Evolutionary conservation across 2,113 vertebrate genomes (phyloP), one percentile per base, ranked within the genome.

Genomic region (Sapayoa aenigma): DNA sequence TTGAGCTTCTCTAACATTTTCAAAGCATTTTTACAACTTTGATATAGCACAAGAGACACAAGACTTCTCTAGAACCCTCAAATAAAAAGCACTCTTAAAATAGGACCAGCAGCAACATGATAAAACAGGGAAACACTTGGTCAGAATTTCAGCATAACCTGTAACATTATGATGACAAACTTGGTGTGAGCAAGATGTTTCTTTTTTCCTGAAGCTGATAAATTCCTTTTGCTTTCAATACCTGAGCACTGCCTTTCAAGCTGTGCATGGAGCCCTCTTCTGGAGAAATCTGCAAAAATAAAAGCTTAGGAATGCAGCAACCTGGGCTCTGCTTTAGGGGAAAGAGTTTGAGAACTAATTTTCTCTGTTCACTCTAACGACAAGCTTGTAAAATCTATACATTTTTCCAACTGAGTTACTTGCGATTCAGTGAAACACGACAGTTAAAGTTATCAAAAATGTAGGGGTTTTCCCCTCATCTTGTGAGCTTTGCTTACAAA

Each of bases 221-320:
- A 20, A 35, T 59, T 91, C 77, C 39, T 88, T 94, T 66, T 80
- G 81, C 81, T 95, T 90, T 94, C 84, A 85, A 44, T 80, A 94
- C 77, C n/a, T 92, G 47, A 39, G 60, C 71, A 49, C 93, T 93
- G 68, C 80, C 94, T 97, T 97, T 97, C 93, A 93, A 47, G 94
- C 96, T 98, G 98, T 94, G 77, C 80, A 97, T 96, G 97, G 98
- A 97, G 98, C 98, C 98, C 98, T 98, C 98, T 98, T 98, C 98
- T 98, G 98, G 98, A 98, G 97, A 97, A 97, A 97, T 53, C 41
- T 78, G 87, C 82, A 90, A 94, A 97, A 96, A 78, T 90, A 27
- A 85, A 90, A 96, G 52, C 63, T 88, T 50, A 53, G 78, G 60
- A 84, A 78, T 78, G 31, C 79, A 97, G 76, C 63, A 86, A 6